Evolutionary conservation across 1,140 invertebrate genomes (phyloP).

Genomic region (Pogonomyrmex californicus): DNA sequence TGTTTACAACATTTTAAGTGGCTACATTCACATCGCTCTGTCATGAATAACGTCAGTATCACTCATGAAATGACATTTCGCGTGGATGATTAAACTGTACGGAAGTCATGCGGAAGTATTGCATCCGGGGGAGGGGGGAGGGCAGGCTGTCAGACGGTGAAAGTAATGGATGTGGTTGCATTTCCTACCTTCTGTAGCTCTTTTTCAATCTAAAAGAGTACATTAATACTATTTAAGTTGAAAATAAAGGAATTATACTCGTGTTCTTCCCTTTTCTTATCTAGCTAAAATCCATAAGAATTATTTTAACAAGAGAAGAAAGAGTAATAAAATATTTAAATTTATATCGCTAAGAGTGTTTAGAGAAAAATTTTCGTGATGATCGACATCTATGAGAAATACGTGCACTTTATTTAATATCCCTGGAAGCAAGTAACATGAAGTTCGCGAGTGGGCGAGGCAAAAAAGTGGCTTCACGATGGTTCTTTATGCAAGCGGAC

Average conservation of each 20-base stretch:
- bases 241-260: neutral
- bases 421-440: neutral
- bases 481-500: conserved; percentile 4
- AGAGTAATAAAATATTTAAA: neutral
- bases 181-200: neutral
- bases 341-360: neutral
- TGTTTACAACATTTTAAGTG: neutral
- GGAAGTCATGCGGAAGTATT: conserved; percentile 5
- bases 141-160: neutral
- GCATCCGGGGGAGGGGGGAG: neutral
- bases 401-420: conserved; percentile 45
- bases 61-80: neutral
- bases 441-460: conserved; percentile 21
- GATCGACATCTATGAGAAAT: conserved; percentile 4
- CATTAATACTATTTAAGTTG: conserved; percentile 19
- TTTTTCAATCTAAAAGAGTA: neutral
- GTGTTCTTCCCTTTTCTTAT: neutral
- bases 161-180: conserved; percentile 14
- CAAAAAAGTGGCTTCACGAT: conserved; percentile 9
- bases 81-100: conserved; percentile 24
- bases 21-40: neutral
- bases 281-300: neutral
- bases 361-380: neutral
- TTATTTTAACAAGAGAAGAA: neutral
- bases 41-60: neutral